Percentiles rank a stretch among this genome's conserved stretches.
Conservation (phyloP, 2,113 vertebrate species). For the Antigone vipio region DNA sequence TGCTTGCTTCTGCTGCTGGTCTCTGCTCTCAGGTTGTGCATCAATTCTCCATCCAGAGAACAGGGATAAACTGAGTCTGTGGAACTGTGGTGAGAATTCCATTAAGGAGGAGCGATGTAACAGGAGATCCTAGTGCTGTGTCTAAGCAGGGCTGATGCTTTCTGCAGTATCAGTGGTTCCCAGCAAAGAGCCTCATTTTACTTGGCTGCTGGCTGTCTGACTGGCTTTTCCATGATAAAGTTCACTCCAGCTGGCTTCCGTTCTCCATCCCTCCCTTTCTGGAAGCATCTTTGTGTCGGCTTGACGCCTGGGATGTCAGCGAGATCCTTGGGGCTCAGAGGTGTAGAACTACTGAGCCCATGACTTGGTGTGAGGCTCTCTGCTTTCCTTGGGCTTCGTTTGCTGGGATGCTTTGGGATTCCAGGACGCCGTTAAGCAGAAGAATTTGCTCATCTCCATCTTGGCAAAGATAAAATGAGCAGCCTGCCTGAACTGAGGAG, state of each 20-base stretch:
- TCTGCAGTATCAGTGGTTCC: not conserved
- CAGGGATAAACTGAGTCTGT: not conserved
- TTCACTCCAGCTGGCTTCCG: not conserved
- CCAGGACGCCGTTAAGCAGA: not conserved
- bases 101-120: not conserved
- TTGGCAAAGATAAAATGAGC: not conserved
- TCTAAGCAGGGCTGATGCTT: not conserved
- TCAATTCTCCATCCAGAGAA: not conserved
- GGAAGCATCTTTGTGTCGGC: not conserved
- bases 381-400: not conserved
- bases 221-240: not conserved
- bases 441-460: not conserved
- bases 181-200: not conserved
- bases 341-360: accelerated
- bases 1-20: not conserved
- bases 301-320: not conserved
- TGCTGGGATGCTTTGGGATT: not conserved
- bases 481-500: not conserved
- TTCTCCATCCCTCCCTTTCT: not conserved
- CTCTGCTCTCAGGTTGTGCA: not conserved
- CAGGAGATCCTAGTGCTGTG: not conserved
- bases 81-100: not conserved
- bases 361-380: not conserved
- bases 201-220: not conserved
- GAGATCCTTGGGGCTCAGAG: not conserved